Conservation (phyloP, 2,888 invertebrate genomes). For the Catotricha subobsoleta region DNA sequence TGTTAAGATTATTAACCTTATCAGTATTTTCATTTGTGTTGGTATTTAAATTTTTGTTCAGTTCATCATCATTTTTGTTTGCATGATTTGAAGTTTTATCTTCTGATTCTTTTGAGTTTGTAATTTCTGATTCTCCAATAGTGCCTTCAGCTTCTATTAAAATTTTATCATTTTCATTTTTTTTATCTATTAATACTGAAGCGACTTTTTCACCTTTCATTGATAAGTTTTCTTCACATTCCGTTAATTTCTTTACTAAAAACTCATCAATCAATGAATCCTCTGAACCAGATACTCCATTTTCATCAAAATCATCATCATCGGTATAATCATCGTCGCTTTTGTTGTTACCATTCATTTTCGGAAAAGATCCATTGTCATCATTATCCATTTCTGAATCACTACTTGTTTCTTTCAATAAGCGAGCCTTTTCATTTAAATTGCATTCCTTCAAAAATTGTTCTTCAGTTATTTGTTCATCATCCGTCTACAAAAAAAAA, state of each 20-base stretch:
- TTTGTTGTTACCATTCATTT: neutral
- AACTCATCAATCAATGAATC: slow-evolving; percentile 1
- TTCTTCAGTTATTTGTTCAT: neutral
- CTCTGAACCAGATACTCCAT: neutral
- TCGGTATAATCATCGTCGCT: neutral
- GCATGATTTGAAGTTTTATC: neutral
- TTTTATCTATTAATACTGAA: too few species aligned
- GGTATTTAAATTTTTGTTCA: neutral
- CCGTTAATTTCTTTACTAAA: neutral
- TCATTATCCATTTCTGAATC: neutral
- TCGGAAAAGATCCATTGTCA: neutral
- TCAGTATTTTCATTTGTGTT: neutral
- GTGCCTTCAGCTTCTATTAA: neutral
- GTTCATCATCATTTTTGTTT: neutral
- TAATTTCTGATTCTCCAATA: neutral
- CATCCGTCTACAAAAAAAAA: neutral
- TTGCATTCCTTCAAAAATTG: neutral
- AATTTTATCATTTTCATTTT: neutral
- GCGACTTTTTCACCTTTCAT: too few species aligned
- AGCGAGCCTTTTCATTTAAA: neutral
- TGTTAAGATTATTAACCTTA: too few species aligned
- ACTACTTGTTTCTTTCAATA: neutral
- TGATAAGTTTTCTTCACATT: neutral
- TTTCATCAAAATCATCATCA: neutral
- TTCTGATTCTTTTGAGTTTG: neutral